Evolutionary conservation across 2,113 vertebrate genomes (phyloP).

Genomic region (Sakesphorus luctuosus): DNA sequence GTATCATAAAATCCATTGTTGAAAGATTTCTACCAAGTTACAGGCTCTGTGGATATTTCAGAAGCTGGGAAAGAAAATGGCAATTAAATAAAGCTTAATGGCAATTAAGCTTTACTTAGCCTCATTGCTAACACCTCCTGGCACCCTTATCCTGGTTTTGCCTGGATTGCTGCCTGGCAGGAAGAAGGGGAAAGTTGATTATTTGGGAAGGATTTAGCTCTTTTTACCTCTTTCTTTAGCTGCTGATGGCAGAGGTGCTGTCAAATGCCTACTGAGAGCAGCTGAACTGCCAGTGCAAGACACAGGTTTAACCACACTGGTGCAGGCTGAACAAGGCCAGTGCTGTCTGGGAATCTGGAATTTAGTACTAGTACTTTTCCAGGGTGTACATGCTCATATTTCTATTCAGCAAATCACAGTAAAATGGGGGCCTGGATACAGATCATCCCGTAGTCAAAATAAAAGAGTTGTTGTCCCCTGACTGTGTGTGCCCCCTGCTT

Average conservation of each 20-base stretch:
- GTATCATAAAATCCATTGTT: background rate
- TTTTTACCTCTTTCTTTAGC: background rate
- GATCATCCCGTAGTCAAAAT: background rate
- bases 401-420: background rate
- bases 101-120: background rate
- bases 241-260: background rate
- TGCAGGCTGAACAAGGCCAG: background rate
- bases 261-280: fast-evolving
- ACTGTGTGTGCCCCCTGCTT: background rate
- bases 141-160: background rate
- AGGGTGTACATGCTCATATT: background rate
- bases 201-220: background rate
- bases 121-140: fast-evolving
- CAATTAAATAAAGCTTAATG: background rate
- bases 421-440: background rate
- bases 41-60: background rate
- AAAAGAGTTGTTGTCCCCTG: background rate
- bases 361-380: background rate
- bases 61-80: background rate
- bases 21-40: background rate
- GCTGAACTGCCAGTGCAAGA: background rate
- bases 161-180: background rate
- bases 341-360: background rate
- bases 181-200: background rate
- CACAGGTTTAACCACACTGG: fast-evolving